Evolutionary conservation across 2,888 invertebrate species (phyloP), one percentile per base, ranked within the genome.

Genomic region (Drosophila mayaguana): DNA sequence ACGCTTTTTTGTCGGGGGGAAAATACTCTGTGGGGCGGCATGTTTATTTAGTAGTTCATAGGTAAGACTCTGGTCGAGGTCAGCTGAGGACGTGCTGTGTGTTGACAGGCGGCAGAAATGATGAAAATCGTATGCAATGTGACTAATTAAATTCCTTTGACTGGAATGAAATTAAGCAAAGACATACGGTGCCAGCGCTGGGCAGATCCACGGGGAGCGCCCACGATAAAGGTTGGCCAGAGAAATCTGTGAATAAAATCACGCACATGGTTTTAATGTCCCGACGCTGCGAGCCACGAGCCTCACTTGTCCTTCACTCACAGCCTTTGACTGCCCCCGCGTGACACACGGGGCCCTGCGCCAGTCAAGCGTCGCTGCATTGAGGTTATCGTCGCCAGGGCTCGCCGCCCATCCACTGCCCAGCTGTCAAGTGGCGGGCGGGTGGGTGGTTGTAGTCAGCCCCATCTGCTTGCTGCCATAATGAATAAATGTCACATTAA

Each of bases 401-500:
- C 66, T 57, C 8, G 28, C 18, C 40, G 63, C 55, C 67, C 63
- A 72, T 59, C 64, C 66, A 34, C 60, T 71, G 78, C 46, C 59
- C 81, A 63, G 48, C 66, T 63, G 73, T 76, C 69, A 72, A 81
- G 75, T 78, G 70, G 69, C 32, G 48, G 48, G 46, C 1, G 46
- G 62, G n/a, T 38, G 38, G 38, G 16, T 7, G 36, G 16, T 5
- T 48, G 42, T 40, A 45, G 48, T 22, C 34, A 12, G 38, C 43
- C 25, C 64, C 64, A 56, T 72, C 81, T 74, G 73, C 64, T 74
- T 53, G 64, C 74, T 72, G 84, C 70, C 82, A 77, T 82, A 82
- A 82, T 82, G 82, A 82, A 82, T 84, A 82, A 82, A 82, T 84
- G 84, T 82, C 79, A 76, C 82, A 83, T 83, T 82, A 82, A 81